A percentile compares a stretch with the other conserved stretches of the same genome.
phyloP scores from a whole-genome alignment of 2,113 vertebrate genomes.

The Acrocephalus kingi region DNA sequence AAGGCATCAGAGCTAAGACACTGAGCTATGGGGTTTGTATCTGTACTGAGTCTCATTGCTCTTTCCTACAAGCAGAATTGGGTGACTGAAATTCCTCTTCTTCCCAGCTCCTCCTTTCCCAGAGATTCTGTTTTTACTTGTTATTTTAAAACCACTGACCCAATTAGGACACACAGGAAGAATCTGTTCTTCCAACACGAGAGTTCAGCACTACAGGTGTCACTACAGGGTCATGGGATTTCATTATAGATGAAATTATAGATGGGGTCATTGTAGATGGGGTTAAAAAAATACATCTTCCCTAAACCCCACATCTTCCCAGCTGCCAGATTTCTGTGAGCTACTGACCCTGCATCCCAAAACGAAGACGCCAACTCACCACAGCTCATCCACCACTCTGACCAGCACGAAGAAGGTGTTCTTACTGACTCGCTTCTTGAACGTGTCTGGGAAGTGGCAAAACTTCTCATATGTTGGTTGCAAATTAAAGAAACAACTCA shows the following conservation, averaged over 20 bases:
- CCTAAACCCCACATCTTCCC: accelerated
- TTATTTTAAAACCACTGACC: neutral
- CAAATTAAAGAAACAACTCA: slow-evolving; percentile 79
- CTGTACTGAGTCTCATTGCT: accelerated
- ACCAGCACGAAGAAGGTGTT: slow-evolving; percentile 99
- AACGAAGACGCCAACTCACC: slow-evolving; percentile 78
- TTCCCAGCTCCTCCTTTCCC: neutral
- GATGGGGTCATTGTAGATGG: accelerated
- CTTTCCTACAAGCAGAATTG: neutral
- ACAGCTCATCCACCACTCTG: slow-evolving; percentile 95
- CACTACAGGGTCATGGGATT: neutral
- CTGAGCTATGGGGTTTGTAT: neutral
- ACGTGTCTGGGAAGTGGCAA: slow-evolving; percentile 92
- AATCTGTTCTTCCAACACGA: neutral
- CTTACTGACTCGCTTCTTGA: slow-evolving; percentile 98
- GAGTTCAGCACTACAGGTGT: neutral
- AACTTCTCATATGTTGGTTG: slow-evolving; percentile 90
- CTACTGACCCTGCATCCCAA: neutral
- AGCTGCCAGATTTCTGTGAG: neutral
- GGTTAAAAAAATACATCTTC: neutral
- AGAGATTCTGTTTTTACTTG: neutral
- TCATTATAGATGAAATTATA: neutral
- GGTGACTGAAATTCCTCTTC: neutral
- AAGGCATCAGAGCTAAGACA: neutral
- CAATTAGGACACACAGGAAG: neutral